Evolutionary conservation across 92 coral and sea anemone genomes (phyloP), one percentile per base, ranked within the genome.

Genomic region (Meandrina meandrites): DNA sequence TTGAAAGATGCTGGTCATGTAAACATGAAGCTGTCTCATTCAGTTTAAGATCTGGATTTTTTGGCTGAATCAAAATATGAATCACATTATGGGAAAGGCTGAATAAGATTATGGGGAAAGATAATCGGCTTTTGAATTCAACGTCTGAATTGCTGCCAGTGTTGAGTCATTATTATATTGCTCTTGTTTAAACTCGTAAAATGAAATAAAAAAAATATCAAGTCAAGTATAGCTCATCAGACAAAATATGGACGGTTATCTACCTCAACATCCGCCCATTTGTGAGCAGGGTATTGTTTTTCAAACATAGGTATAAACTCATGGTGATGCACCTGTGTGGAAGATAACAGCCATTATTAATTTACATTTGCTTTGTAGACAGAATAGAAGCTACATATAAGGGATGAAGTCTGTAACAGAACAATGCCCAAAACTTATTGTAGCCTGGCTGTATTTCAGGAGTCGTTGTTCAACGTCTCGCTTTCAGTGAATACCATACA

Each of bases 241-340:
- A n/a, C 70, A 64, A 64, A 64, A 28, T 64, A 64, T n/a, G 71
- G 9, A 28, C 30, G 5, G 32, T 32, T 24, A 50, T 88, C 42
- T 47, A 96, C 99, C 97, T 97, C 99, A 17, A 97, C 75, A 31
- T 87, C 92, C n/a, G 91, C 93, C 93, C 98, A 97, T 80, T 88
- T 97, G 90, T 97, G 92, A 71, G 89, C 87, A 12, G 99, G 99
- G 75, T 97, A 89, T 57, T 97, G 99, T 45, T 85, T 80, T 78
- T 97, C 94, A 87, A 95, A 97, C 95, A 93, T 89, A 31, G 94
- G 92, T 62, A 93, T 96, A 68, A 97, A 97, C 54, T 95, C 97
- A 56, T 94, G 73, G 76, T 95, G 94, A 80, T 88, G 95, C 28
- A 97, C 88, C 99, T 97, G 83, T 36, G 50, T 76, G 34, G 40